These are phyloP conservation scores for Melanogrammus aeglefinus DNA, from an alignment of 2,797 vertebrate genomes.

Conservation along the genomic window DNA sequence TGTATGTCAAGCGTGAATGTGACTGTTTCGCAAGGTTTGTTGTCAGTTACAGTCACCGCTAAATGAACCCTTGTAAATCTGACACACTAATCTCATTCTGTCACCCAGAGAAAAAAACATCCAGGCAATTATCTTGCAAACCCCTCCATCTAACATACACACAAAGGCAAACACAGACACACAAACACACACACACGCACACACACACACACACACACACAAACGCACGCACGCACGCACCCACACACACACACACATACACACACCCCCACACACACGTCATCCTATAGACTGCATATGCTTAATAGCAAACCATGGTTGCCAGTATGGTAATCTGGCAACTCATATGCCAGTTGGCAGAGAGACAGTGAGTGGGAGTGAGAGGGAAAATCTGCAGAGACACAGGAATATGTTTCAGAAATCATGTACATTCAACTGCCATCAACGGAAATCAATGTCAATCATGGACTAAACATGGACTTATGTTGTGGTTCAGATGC, in stretches of 20 bases:
- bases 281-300: background rate
- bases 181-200: background rate
- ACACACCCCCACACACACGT: constrained; percentile 23
- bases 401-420: constrained; percentile 32
- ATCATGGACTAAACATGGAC: constrained; percentile 3
- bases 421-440: constrained; percentile 25
- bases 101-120: constrained; percentile 45
- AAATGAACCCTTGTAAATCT: constrained; percentile 63
- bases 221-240: constrained; percentile 21
- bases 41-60: constrained; percentile 57
- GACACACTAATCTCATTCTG: constrained; percentile 60
- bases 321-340: constrained; percentile 52
- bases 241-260: constrained; percentile 26
- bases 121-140: constrained; percentile 51
- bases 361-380: constrained; percentile 24
- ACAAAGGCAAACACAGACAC: constrained; percentile 1
- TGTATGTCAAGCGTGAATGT: constrained; percentile 14
- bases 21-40: constrained; percentile 10
- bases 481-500: constrained; percentile 2
- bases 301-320: constrained; percentile 26
- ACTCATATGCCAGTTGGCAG: constrained; percentile 45
- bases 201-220: constrained; percentile 6
- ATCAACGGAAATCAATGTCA: background rate
- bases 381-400: constrained; percentile 22
- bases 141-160: constrained; percentile 17